These are phyloP conservation scores for Ypsolopha scabrella DNA, from an alignment of 2,888 invertebrate species.

Conservation along the genomic window DNA sequence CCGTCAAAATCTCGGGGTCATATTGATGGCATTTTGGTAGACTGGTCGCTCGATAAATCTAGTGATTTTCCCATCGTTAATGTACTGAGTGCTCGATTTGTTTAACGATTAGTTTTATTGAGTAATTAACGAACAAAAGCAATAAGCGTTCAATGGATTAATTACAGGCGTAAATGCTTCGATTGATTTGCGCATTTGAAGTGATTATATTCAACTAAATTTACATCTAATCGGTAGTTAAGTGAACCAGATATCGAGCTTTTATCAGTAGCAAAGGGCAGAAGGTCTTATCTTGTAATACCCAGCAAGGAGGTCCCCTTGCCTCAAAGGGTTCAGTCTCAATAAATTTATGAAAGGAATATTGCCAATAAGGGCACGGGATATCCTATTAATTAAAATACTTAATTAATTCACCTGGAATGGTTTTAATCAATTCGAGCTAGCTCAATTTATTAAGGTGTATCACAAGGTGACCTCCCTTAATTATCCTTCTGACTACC, in stretches of 20 bases:
- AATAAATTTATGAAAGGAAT: conserved; percentile 70
- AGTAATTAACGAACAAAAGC: not conserved
- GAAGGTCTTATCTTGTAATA: conserved; percentile 46
- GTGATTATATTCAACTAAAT: not conserved
- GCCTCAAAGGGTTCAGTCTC: conserved; percentile 60
- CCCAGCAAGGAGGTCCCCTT: conserved; percentile 31
- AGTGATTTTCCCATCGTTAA: conserved; percentile 3
- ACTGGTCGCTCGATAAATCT: conserved; percentile 7
- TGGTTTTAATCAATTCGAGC: conserved; percentile 66
- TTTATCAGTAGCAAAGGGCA: conserved; percentile 22
- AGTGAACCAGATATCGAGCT: not conserved
- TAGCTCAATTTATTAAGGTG: conserved; percentile 63
- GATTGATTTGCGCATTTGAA: not conserved
- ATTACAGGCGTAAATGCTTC: not conserved
- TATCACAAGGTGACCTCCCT: conserved; percentile 32
- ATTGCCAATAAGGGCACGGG: conserved; percentile 66
- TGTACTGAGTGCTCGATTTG: not conserved
- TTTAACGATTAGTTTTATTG: not conserved
- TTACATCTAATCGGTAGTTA: not conserved
- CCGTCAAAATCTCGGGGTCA: conserved; percentile 34
- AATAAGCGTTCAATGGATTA: conserved; percentile 1
- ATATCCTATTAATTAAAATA: conserved; percentile 70
- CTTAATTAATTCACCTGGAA: conserved; percentile 70
- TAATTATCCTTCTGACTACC: conserved; percentile 17
- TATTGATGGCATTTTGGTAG: conserved; percentile 2